phyloP scores from a whole-genome alignment of 2,888 invertebrate species.

The Eristalinus sepulchralis region DNA sequence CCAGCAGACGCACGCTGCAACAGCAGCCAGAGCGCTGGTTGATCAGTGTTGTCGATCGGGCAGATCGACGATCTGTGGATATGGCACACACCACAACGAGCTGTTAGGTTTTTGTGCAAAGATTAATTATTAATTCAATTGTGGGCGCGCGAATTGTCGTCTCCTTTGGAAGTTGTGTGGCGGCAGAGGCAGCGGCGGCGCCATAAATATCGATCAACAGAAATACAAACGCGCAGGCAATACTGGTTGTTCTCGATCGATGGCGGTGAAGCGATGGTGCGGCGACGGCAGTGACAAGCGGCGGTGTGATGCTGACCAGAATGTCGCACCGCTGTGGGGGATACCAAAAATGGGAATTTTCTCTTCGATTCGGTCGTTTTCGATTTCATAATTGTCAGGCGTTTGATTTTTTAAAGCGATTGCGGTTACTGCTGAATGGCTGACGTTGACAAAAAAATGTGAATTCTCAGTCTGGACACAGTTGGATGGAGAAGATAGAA shows the following conservation, averaged over 20 bases:
- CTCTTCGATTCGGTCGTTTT: constrained; percentile 41
- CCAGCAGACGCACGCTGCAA: constrained; percentile 28
- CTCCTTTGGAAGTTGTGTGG: constrained; percentile 53
- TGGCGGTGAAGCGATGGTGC: too few species aligned
- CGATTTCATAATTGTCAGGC: constrained; percentile 39
- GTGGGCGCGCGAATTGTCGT: constrained; percentile 69
- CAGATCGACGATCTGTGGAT: constrained; percentile 16
- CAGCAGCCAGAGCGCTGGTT: constrained; percentile 1
- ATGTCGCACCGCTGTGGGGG: constrained; percentile 3
- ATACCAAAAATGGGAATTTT: constrained; percentile 66
- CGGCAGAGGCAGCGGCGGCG: constrained; percentile 46
- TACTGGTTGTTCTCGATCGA: not conserved
- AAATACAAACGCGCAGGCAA: constrained; percentile 42
- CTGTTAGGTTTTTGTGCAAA: constrained; percentile 34
- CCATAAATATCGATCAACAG: constrained; percentile 51
- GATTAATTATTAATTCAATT: constrained; percentile 68
- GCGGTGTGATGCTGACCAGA: not conserved
- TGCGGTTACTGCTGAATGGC: not conserved
- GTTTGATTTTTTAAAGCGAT: constrained; percentile 31
- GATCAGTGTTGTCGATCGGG: constrained; percentile 37
- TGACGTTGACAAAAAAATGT: constrained; percentile 30
- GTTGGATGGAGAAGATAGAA: not conserved
- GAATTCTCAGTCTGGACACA: not conserved
- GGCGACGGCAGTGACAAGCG: too few species aligned
- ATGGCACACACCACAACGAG: not conserved